A percentile compares a stretch with the other conserved stretches of the same genome.
Conservation (phyloP, 2,888 invertebrate genomes). For the Agapostemon virescens region DNA sequence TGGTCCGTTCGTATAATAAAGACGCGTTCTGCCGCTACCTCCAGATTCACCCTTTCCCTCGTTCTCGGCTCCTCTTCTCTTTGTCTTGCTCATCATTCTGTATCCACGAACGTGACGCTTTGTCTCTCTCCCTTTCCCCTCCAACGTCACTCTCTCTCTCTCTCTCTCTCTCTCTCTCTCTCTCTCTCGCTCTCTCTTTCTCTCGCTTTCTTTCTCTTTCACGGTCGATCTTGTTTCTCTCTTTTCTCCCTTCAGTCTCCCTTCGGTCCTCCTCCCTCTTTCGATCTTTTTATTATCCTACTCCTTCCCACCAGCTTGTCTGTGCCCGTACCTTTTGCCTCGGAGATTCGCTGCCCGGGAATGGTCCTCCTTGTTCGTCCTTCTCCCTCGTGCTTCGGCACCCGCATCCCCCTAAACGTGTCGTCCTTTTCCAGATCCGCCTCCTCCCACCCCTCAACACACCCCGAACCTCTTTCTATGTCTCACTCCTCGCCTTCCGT, state of each 20-base stretch:
- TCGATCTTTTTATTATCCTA: constrained; percentile 38
- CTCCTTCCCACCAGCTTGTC: constrained; percentile 32
- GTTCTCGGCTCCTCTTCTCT: constrained; percentile 13
- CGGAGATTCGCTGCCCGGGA: constrained; percentile 48
- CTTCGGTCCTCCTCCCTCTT: constrained; percentile 4
- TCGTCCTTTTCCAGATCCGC: constrained; percentile 46
- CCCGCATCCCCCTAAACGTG: constrained; percentile 35
- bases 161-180: constrained; percentile 3
- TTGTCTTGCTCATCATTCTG: constrained; percentile 17
- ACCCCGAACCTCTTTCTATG: constrained; percentile 53
- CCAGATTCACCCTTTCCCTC: constrained; percentile 55
- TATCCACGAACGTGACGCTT: not conserved
- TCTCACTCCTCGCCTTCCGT: constrained; percentile 47
- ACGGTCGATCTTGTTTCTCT: not conserved
- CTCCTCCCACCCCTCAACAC: constrained; percentile 17
- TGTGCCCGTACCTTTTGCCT: constrained; percentile 48
- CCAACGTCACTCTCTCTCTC: not conserved
- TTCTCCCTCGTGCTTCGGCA: constrained; percentile 37
- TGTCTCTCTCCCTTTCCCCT: constrained; percentile 14
- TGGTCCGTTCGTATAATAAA: constrained; percentile 78
- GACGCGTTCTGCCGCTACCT: constrained; percentile 75
- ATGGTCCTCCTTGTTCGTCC: constrained; percentile 51
- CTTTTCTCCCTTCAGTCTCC: constrained; percentile 2
- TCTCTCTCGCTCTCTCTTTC: not conserved
- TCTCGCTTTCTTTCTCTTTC: too few relatives aligned